These are phyloP conservation scores for Drosophila differens DNA, from an alignment of 2,888 invertebrate genomes.

Conservation along the genomic window DNA sequence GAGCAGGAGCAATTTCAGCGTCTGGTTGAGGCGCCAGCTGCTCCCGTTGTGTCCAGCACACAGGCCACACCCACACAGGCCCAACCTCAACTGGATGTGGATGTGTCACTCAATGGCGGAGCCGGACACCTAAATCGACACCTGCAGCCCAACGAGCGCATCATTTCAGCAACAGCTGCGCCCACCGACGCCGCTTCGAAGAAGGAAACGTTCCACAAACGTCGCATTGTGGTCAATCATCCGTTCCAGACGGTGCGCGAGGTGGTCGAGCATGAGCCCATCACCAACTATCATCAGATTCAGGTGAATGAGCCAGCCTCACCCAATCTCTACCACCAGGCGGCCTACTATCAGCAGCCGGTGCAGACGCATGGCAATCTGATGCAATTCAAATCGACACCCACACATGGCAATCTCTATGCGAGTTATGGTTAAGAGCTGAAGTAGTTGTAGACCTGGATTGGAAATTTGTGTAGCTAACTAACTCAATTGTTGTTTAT, in stretches of 20 bases:
- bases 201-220: slow-evolving; percentile 87
- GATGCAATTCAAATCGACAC: slow-evolving; percentile 55
- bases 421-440: slow-evolving; percentile 39
- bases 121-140: slow-evolving; percentile 80
- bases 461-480: slow-evolving; percentile 34
- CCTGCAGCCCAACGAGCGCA: slow-evolving; percentile 86
- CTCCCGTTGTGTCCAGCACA: slow-evolving; percentile 48
- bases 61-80: slow-evolving; percentile 53
- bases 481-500: slow-evolving; percentile 41
- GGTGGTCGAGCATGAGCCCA: slow-evolving; percentile 87
- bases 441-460: slow-evolving; percentile 16
- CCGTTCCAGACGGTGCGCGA: slow-evolving; percentile 88
- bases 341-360: slow-evolving; percentile 74
- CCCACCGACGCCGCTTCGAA: slow-evolving; percentile 86
- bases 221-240: slow-evolving; percentile 88
- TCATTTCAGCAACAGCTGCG: slow-evolving; percentile 87
- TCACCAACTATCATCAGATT: slow-evolving; percentile 87
- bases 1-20: slow-evolving; percentile 86
- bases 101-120: slow-evolving; percentile 84
- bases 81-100: slow-evolving; percentile 59
- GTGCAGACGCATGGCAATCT: slow-evolving; percentile 73
- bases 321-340: slow-evolving; percentile 72
- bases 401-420: slow-evolving; percentile 67
- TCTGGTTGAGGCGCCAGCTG: slow-evolving; percentile 83
- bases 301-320: slow-evolving; percentile 87